Conservation (phyloP, 2,888 invertebrate genomes). For the Dromius quadrimaculatus region DNA sequence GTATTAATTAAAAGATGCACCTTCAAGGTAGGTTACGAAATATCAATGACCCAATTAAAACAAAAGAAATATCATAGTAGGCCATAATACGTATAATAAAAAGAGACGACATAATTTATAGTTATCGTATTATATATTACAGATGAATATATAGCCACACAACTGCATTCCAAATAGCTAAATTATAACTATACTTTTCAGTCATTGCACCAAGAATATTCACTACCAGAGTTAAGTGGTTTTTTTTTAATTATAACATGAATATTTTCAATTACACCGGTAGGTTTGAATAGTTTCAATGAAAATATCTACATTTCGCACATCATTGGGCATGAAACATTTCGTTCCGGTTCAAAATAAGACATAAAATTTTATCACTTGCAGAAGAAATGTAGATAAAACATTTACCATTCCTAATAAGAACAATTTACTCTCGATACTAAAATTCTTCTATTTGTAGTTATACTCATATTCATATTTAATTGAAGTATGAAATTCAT, state of each 20-base stretch:
- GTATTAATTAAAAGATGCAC: too few relatives aligned
- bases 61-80: not conserved
- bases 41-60: constrained; percentile 27
- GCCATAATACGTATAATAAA: constrained; percentile 16
- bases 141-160: not conserved
- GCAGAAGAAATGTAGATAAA: too few relatives aligned
- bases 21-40: not conserved
- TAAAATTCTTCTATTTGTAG: too few relatives aligned
- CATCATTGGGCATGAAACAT: constrained; percentile 16
- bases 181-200: constrained; percentile 3
- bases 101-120: constrained; percentile 4
- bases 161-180: constrained; percentile 2
- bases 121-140: constrained; percentile 11
- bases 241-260: constrained; percentile 15
- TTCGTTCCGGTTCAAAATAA: constrained; percentile 14
- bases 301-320: constrained; percentile 17
- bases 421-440: too few relatives aligned
- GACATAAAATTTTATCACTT: too few relatives aligned
- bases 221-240: too few relatives aligned
- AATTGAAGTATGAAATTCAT: too few relatives aligned
- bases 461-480: too few relatives aligned
- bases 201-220: constrained; percentile 4
- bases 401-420: too few relatives aligned
- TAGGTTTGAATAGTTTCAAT: constrained; percentile 1
- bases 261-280: constrained; percentile 4